phyloP scores from a whole-genome alignment of 2,797 vertebrate genomes.

The Scolopax bukidnonensis region DNA sequence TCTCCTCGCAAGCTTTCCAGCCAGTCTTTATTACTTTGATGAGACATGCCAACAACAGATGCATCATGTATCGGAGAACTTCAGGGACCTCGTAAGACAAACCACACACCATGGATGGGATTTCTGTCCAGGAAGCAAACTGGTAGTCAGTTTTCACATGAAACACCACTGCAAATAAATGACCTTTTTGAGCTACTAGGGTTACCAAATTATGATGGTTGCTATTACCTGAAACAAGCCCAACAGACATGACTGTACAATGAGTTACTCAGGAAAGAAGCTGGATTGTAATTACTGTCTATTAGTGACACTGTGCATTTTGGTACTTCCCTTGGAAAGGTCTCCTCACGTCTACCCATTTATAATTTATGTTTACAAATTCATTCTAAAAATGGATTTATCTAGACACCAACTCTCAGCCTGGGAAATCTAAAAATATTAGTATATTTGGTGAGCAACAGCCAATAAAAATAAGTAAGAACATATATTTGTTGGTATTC shows the following conservation, averaged over 20 bases:
- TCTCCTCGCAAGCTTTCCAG: background rate
- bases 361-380: constrained; percentile 14
- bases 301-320: constrained; percentile 7
- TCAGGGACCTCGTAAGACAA: background rate
- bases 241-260: background rate
- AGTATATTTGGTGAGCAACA: background rate
- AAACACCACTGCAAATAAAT: background rate
- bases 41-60: background rate
- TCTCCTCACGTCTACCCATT: background rate
- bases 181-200: background rate
- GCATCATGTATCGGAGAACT: fast-evolving
- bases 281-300: constrained; percentile 2
- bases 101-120: background rate
- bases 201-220: background rate
- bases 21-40: background rate
- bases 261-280: constrained; percentile 24
- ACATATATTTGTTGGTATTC: background rate
- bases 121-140: background rate
- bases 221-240: constrained; percentile 35
- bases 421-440: background rate
- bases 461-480: background rate
- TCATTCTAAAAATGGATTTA: background rate
- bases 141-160: background rate
- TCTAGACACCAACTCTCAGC: background rate
- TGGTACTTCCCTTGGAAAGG: constrained; percentile 35